Evolutionary conservation across 2,113 vertebrate species (phyloP), one percentile per base, ranked within the genome.

Genomic region (Nicator chloris): DNA sequence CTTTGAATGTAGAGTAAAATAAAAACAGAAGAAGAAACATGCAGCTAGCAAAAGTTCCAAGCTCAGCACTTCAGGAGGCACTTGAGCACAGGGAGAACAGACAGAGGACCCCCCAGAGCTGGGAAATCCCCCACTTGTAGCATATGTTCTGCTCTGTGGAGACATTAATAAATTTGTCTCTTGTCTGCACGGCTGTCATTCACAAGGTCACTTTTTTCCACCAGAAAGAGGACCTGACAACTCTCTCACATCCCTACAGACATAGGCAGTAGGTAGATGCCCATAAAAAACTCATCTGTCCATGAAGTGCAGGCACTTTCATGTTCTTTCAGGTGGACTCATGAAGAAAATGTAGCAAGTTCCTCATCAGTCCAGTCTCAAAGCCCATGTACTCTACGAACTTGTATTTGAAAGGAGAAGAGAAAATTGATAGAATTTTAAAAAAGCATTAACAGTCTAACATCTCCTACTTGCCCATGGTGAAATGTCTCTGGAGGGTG

Each of bases 1-100:
- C 87, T 97, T 85, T 93, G 92, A 95, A 94, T 77, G 39, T 56
- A 91, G 64, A 90, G 63, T 66, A 65, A 97, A 96, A 92, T 68
- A 84, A 93, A 95, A 96, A 77, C 90, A 95, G 82, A 88, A 93
- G 54, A 82, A 94, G 86, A 93, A 83, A 86, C 27, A 75, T 7
- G 11, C 23, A 90, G 63, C 47, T 88, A 82, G 51, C 8, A 45
- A 56, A 94, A 95, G 21, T 59, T 59, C 70, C 75, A 80, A 85
- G 75, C 78, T 95, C 92, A 95, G 78, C 78, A 78, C 39, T 88
- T 92, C 33, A 68, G 78, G 51, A 86, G 56, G 59, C 50, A 63
- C 39, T 87, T 57, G 59, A 71, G n/a, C 27, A 42, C 33, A 59
- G 45, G 37, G 61, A 79, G 19, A 69, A 59, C n/a, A 80, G 64